phyloP scores from a whole-genome alignment of 2,113 vertebrate species.

The Melospiza georgiana region DNA sequence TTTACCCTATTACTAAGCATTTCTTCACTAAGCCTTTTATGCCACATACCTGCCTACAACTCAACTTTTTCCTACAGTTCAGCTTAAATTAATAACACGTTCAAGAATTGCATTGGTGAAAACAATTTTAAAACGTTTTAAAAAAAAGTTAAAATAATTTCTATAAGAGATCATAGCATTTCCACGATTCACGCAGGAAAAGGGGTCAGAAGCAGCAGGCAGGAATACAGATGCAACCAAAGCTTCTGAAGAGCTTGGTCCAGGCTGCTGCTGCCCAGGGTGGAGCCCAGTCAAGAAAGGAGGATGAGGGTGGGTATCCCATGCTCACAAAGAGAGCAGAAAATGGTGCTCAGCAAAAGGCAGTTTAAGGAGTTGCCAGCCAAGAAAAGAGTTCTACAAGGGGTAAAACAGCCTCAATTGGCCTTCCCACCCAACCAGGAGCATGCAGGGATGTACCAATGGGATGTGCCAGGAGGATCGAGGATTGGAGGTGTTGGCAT shows the following conservation, averaged over 20 bases:
- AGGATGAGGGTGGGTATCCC: background rate
- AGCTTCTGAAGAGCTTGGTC: background rate
- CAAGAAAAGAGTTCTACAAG: background rate
- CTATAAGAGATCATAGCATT: background rate
- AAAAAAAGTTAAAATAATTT: background rate
- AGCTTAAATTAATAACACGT: background rate
- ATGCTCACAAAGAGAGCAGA: background rate
- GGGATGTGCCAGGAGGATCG: background rate
- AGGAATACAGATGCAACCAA: background rate
- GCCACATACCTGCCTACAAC: background rate
- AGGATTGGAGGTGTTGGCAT: background rate
- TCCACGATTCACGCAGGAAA: background rate
- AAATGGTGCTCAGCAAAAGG: background rate
- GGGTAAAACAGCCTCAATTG: rapidly evolving
- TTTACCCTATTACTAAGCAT: background rate
- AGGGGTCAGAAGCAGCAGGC: background rate
- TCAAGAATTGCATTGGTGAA: background rate
- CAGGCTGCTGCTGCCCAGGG: background rate
- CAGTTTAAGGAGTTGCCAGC: background rate
- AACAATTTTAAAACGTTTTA: background rate
- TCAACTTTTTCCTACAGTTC: background rate
- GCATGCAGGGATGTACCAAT: background rate
- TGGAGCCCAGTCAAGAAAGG: background rate
- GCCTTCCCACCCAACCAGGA: background rate
- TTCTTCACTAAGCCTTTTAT: background rate